Conservation (phyloP, 2,797 vertebrate species). For the Cossypha heuglini region DNA sequence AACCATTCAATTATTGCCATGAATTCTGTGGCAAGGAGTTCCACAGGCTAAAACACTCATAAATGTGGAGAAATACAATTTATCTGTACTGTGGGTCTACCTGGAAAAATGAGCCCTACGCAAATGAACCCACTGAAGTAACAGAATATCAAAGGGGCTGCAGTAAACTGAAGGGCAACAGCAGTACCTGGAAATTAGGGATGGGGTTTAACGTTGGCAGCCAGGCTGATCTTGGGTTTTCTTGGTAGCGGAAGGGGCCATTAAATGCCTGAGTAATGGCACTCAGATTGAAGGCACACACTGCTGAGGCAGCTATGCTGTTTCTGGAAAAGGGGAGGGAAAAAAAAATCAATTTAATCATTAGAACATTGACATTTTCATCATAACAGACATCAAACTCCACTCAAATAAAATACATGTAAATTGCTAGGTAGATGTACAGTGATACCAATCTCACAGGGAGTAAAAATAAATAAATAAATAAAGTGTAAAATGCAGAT, state of each 20-base stretch:
- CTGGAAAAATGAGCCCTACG: neutral
- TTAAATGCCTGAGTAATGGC: slow-evolving; percentile 96
- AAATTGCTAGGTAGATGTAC: slow-evolving; percentile 39
- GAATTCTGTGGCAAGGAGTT: neutral
- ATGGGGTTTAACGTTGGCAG: slow-evolving; percentile 91
- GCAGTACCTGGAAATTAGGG: slow-evolving; percentile 82
- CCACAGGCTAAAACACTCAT: neutral
- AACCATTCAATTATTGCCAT: neutral
- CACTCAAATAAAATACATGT: slow-evolving; percentile 42
- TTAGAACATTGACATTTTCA: slow-evolving; percentile 58
- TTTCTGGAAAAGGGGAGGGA: slow-evolving; percentile 80
- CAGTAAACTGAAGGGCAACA: neutral
- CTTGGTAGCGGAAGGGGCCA: slow-evolving; percentile 95
- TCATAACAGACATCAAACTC: slow-evolving; percentile 52
- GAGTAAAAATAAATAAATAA: slow-evolving; percentile 33
- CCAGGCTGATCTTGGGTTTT: slow-evolving; percentile 97
- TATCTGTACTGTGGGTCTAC: neutral
- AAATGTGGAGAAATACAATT: neutral
- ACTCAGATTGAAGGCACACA: slow-evolving; percentile 98
- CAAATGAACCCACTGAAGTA: neutral
- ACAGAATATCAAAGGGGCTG: neutral
- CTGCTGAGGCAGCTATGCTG: slow-evolving; percentile 95
- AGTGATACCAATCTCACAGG: neutral
- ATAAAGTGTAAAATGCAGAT: neutral
- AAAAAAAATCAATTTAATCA: slow-evolving; percentile 61